Base-by-base conservation (phyloP, 1,140 invertebrate genomes). In the Mycetomoellerius zeteki region DNA sequence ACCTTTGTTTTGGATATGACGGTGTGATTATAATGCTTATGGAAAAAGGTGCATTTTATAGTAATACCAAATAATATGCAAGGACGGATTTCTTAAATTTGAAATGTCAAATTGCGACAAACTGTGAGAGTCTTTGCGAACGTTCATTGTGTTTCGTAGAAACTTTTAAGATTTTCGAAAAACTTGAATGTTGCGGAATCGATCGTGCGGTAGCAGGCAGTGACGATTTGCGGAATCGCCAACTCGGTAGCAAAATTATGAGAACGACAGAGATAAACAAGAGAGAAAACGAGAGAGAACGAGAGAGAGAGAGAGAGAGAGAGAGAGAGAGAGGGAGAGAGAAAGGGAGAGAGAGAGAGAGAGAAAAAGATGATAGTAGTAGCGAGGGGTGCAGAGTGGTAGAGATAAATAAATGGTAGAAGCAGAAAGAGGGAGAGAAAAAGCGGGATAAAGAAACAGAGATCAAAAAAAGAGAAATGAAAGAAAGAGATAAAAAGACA, bases 221-320 rank as follows among this genome's bases (percentile, higher is more conserved):
- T 84, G 67, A 84, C 80, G 80, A 84, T 84, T 84, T 73, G 80
- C 37, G 27, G 69, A 82, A 82, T 82, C 37, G 67, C 67, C 54
- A 60, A 62, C 80, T 84, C 54, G 80, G 69, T 84, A 84, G 54
- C 69, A 62, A 52, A 73, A 84, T 60, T 19, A n/a, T 50, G 27
- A 84, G 37, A 84, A n/a, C 27, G 54, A 73, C 21, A 14, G 54
- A 84, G 67, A 73, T 4, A 60, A 54, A 56, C 67, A 33, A 72
- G 30, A 82, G 19, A 72, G 52, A 72, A 30, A 58, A 43, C 37
- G 8, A 43, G 2, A 43, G 37, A 43, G 37, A 43, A 43, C 8
- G 37, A 43, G 37, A 43, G 37, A 43, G 37, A 43, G 37, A 43
- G 37, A 43, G 19, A 33, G 19, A 72, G 27, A 81, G 16, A 71